Base-by-base conservation (phyloP, 2,888 invertebrate genomes). In the Melikaiella ostensackeni region DNA sequence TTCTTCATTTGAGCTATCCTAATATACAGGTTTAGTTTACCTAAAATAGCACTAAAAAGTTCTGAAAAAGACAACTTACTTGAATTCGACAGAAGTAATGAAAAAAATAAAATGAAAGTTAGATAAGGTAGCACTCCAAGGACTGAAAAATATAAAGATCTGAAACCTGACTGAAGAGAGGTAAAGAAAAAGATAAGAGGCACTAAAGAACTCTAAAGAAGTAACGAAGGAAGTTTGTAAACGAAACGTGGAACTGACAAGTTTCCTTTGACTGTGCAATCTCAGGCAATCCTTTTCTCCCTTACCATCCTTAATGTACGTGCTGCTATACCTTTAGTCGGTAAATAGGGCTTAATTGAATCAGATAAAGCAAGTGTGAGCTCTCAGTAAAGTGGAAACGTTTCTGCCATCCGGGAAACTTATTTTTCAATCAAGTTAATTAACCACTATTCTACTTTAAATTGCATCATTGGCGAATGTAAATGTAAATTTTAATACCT, bases 231-330 rank as follows among this genome's bases (percentile, higher is more conserved):
- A 82, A 79, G 82, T 82, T 82, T 79, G 77, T 75, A 79, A 79
- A 79, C 79, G 81, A 81, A 80, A 80, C 78, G 80, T 79, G 66
- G 75, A 79, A 76, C 81, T 77, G 80, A 80, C 81, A 79, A 82
- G 76, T 78, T 83, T 83, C 80, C 82, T 82, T 83, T 81, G 82
- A 80, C 79, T 82, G 75, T 61, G 59, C 75, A 79, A 80, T 80
- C 80, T 77, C 55, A 24, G 66, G 75, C 79, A 79, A 77, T 74
- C 74, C 75, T 75, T 74, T 75, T 82, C 78, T 59, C 78, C 64
- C 77, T 75, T 74, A 63, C 74, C 66, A 73, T 81, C 74, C 76
- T 74, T 76, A 75, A 46, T 70, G 66, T 63, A 61, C 75, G 75
- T 75, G 70, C 75, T 74, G 76, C 79, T 55, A 33, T 63, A 77